Conservation (phyloP, 2,113 vertebrate genomes). For the Prochilodus magdalenae region DNA sequence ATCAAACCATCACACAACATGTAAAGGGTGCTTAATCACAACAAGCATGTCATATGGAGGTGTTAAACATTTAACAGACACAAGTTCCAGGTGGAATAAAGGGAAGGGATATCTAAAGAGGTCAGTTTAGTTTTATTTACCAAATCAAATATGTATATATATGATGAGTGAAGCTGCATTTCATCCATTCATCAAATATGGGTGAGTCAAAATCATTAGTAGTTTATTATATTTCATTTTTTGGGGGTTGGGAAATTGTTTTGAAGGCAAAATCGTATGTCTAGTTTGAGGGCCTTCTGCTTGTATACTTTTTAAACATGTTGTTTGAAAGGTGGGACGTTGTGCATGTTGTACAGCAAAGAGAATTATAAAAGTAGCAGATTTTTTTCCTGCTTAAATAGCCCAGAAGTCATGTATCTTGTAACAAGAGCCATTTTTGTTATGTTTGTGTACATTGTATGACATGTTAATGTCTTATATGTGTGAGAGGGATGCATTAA, state of each 20-base stretch:
- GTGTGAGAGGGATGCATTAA: not conserved
- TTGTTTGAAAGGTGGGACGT: not conserved
- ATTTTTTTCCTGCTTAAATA: conserved; percentile 18
- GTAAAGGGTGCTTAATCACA: conserved; percentile 11
- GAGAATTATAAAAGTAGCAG: not conserved
- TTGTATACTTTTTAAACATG: not conserved
- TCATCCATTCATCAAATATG: not conserved
- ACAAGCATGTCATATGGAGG: not conserved
- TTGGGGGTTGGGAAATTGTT: too few species aligned
- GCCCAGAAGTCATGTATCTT: conserved; percentile 41
- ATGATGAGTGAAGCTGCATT: not conserved
- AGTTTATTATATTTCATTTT: not conserved
- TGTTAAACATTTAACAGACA: not conserved
- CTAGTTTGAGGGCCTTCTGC: too few species aligned
- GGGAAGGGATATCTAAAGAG: not conserved
- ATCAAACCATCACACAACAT: conserved; percentile 18
- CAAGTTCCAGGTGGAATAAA: not conserved
- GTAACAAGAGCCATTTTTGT: conserved; percentile 51
- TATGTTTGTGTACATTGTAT: not conserved
- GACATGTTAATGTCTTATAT: not conserved
- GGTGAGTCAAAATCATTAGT: too few species aligned
- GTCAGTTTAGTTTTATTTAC: too few species aligned
- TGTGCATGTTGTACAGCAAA: conserved; percentile 34
- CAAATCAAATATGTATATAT: not conserved
- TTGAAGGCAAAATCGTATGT: too few species aligned